Evolutionary conservation across 92 coral and sea anemone genomes (phyloP).

Genomic region (Paragorgia papillata): DNA sequence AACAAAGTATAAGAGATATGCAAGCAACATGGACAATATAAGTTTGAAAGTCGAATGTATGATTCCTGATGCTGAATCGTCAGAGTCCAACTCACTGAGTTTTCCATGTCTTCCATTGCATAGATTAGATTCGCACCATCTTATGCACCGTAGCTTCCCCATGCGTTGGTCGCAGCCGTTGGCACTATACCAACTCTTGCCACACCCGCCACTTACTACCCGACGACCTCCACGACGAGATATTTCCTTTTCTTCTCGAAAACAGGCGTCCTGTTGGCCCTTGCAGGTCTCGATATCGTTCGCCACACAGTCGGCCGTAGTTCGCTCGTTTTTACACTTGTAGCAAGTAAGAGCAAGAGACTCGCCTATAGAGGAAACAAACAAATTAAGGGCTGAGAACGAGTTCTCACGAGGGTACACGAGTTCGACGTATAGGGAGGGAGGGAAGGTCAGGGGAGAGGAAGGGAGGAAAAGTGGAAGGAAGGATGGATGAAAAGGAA

Average conservation of each 20-base stretch:
- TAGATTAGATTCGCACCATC: neutral
- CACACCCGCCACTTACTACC: constrained; percentile 44
- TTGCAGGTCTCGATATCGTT: constrained; percentile 27
- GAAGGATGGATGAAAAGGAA: too few species aligned
- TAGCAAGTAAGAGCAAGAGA: constrained; percentile 18
- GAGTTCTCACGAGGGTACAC: neutral
- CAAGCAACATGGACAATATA: constrained; percentile 11
- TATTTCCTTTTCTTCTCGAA: constrained; percentile 36
- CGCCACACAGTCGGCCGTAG: constrained; percentile 8
- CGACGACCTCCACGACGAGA: constrained; percentile 25
- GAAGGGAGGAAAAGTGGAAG: too few species aligned
- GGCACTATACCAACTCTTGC: constrained; percentile 28
- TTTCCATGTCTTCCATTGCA: constrained; percentile 26
- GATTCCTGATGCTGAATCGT: neutral
- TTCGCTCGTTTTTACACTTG: constrained; percentile 34
- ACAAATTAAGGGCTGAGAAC: neutral
- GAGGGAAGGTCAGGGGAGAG: too few species aligned
- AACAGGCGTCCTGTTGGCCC: constrained; percentile 18
- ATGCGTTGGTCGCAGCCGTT: constrained; percentile 13
- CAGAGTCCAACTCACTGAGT: constrained; percentile 1
- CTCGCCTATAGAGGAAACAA: neutral
- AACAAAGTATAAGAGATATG: constrained; percentile 12
- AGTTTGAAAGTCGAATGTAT: neutral
- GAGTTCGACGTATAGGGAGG: too few species aligned
- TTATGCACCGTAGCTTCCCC: constrained; percentile 20